A percentile compares a stretch with the other conserved stretches of the same genome.
Evolutionary conservation across 2,888 invertebrate species (phyloP).

Genomic region (Yponomeuta sedellus): DNA sequence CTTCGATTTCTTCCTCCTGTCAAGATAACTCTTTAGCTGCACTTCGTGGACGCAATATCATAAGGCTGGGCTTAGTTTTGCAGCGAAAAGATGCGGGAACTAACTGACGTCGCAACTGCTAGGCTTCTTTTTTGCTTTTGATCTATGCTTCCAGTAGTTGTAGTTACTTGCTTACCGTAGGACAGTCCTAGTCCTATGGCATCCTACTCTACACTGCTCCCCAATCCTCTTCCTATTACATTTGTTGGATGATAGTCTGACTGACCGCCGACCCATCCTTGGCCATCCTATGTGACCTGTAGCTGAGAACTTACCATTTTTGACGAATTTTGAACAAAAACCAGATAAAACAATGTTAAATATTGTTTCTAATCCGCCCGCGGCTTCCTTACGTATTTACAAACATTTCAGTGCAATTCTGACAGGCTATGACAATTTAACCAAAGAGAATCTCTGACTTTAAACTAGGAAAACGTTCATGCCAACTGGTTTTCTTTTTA

Average conservation of each 20-base stretch:
- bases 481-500: neutral
- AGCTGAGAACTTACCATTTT: constrained; percentile 47
- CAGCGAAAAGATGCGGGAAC: too few relatives aligned
- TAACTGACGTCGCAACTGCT: too few relatives aligned
- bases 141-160: neutral
- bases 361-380: constrained; percentile 40
- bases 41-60: neutral
- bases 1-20: constrained; percentile 62
- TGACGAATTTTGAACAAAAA: constrained; percentile 57
- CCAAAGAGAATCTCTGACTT: neutral
- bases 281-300: too few relatives aligned
- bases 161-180: too few relatives aligned
- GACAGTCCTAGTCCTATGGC: too few relatives aligned
- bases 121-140: too few relatives aligned
- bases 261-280: too few relatives aligned
- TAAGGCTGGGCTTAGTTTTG: too few relatives aligned
- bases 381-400: constrained; percentile 47
- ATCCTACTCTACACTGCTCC: too few relatives aligned
- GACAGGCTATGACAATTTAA: constrained; percentile 56
- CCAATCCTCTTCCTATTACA: too few relatives aligned
- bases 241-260: too few relatives aligned
- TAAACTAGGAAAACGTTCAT: neutral
- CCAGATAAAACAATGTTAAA: constrained; percentile 40
- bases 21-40: constrained; percentile 19
- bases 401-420: constrained; percentile 62